Conservation (phyloP, 2,113 vertebrate genomes). For the Saccopteryx bilineata region DNA sequence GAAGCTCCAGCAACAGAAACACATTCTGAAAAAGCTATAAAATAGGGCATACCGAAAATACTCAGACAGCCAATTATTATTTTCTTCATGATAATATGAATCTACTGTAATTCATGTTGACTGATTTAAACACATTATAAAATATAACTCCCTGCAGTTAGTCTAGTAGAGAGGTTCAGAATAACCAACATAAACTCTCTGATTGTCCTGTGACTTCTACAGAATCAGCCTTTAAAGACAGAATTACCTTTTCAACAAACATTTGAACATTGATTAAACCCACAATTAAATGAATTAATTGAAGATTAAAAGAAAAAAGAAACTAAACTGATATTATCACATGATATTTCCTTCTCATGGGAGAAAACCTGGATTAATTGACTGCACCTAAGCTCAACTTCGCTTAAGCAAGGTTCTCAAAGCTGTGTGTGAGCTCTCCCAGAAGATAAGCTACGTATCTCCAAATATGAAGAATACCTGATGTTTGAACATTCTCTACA, state of each 20-base stretch:
- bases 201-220: background rate
- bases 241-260: conserved; percentile 4
- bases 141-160: background rate
- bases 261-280: background rate
- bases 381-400: background rate
- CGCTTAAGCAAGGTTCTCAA: background rate
- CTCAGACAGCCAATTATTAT: background rate
- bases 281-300: conserved; percentile 29
- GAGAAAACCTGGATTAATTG: background rate
- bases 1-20: background rate
- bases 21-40: conserved; percentile 19
- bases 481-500: background rate
- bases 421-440: background rate
- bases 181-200: background rate
- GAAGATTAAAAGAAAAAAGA: conserved; percentile 28
- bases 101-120: background rate
- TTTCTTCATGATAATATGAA: background rate
- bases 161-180: background rate
- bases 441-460: background rate
- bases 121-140: background rate
- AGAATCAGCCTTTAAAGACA: background rate
- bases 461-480: background rate
- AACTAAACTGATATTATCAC: background rate
- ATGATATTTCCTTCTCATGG: background rate
- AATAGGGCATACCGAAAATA: background rate